These are phyloP conservation scores for Musca vetustissima DNA, from an alignment of 1,140 invertebrate genomes.

Conservation along the genomic window DNA sequence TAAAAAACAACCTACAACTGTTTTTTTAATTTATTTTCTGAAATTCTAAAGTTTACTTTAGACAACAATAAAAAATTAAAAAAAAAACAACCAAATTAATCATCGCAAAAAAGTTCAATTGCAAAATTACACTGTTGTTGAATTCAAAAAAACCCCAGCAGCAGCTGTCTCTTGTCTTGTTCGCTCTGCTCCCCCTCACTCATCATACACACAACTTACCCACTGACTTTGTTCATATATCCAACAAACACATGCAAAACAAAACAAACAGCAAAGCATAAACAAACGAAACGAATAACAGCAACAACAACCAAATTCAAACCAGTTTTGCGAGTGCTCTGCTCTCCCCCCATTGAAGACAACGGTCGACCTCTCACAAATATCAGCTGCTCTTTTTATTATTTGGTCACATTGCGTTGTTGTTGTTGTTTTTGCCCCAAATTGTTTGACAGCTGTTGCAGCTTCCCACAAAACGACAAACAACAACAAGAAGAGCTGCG, in stretches of 20 bases:
- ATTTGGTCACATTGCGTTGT: background rate
- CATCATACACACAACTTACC: background rate
- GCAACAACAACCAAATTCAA: background rate
- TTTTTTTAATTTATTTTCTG: too few relatives aligned
- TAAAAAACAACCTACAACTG: background rate
- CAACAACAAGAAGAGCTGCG: too few relatives aligned
- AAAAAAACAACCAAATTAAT: slow-evolving; percentile 1
- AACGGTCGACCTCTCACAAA: background rate
- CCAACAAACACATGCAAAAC: slow-evolving; percentile 8
- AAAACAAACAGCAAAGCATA: background rate
- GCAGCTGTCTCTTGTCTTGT: background rate
- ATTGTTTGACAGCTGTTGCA: slow-evolving; percentile 17
- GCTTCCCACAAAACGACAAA: background rate
- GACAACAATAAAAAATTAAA: background rate
- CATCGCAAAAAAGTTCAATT: background rate
- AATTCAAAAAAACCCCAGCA: too few relatives aligned
- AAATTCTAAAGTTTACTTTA: too few relatives aligned
- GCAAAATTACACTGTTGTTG: too few relatives aligned
- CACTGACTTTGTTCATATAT: background rate
- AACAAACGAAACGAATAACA: background rate
- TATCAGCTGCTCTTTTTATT: slow-evolving; percentile 12
- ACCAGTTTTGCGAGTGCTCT: slow-evolving; percentile 1
- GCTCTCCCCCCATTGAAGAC: background rate
- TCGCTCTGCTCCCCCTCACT: background rate
- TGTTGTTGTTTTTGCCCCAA: background rate